phyloP scores from a whole-genome alignment of 2,888 invertebrate species.

The Lamellibrachia columna region DNA sequence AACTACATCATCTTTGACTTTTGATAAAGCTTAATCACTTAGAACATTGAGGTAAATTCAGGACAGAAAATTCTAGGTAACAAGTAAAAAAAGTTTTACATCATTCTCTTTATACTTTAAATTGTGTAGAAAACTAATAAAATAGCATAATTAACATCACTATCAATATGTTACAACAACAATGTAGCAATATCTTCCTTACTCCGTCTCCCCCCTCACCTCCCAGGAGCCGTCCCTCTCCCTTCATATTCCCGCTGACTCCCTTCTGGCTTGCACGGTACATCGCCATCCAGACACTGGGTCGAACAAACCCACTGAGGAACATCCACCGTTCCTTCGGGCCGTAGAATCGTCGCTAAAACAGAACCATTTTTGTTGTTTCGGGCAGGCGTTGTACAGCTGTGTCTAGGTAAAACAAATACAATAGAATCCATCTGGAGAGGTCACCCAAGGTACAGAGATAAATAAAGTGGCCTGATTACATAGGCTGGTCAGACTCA shows the following conservation, averaged over 20 bases:
- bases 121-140: no score
- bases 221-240: slow-evolving; percentile 66
- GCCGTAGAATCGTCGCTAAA: slow-evolving; percentile 66
- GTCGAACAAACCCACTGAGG: slow-evolving; percentile 63
- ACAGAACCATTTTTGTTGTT: neutral
- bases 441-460: neutral
- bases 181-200: neutral
- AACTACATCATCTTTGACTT: no score
- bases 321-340: slow-evolving; percentile 66
- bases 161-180: no score
- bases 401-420: neutral
- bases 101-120: no score
- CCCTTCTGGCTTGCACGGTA: slow-evolving; percentile 51
- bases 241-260: slow-evolving; percentile 59
- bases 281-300: slow-evolving; percentile 60
- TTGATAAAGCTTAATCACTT: no score
- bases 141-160: no score
- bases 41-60: no score
- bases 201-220: slow-evolving; percentile 43
- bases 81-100: no score
- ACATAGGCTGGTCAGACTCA: no score
- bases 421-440: neutral
- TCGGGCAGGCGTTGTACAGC: neutral
- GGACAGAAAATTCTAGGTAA: no score
- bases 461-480: no score